phyloP scores from a whole-genome alignment of 2,888 invertebrate species.

The Sepiola atlantica region DNA sequence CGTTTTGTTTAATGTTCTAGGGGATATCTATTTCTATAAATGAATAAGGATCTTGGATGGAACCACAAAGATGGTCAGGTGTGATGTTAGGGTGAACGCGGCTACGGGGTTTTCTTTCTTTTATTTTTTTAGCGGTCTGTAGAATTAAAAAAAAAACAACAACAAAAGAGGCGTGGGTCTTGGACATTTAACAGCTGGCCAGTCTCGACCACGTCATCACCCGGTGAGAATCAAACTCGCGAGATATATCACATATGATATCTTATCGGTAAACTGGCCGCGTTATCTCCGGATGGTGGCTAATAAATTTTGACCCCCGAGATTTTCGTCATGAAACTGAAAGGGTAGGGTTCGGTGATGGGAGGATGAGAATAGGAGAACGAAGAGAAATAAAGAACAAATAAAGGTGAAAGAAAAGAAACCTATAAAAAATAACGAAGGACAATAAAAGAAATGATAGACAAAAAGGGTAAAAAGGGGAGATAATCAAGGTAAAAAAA shows the following conservation, averaged over 20 bases:
- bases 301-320: neutral
- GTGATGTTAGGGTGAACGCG: neutral
- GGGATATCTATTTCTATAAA: neutral
- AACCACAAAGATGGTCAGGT: neutral
- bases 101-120: neutral
- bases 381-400: neutral
- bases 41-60: neutral
- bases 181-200: conserved; percentile 9
- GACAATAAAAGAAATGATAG: too few species aligned
- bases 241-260: neutral
- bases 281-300: neutral
- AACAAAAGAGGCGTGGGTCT: neutral
- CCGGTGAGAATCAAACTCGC: neutral
- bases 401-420: neutral
- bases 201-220: neutral
- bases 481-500: neutral
- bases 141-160: neutral
- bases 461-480: neutral
- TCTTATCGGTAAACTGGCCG: conserved; percentile 10
- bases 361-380: neutral
- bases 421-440: too few species aligned
- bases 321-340: neutral
- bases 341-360: neutral
- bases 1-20: neutral
- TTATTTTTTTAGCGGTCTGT: neutral